Conservation (phyloP, 1,140 invertebrate species). For the Trachymyrmex cornetzi region DNA sequence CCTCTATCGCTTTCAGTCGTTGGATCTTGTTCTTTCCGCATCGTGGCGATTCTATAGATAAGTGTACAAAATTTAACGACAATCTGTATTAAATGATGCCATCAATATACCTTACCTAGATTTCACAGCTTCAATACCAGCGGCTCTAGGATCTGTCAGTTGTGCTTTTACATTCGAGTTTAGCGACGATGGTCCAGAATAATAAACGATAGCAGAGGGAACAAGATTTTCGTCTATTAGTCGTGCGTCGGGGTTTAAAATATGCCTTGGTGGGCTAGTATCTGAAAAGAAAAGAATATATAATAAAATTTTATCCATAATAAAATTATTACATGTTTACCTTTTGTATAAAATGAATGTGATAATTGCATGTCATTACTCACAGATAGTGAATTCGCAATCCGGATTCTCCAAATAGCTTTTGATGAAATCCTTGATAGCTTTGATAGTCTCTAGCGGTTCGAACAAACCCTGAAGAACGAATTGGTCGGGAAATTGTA, state of each 20-base stretch:
- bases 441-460: constrained; percentile 90
- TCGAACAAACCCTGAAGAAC: constrained; percentile 93
- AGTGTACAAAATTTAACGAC: not conserved
- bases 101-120: constrained; percentile 80
- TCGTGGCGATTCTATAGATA: constrained; percentile 48
- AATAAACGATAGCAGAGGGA: constrained; percentile 92
- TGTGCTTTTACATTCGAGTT: constrained; percentile 84
- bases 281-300: constrained; percentile 86
- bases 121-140: constrained; percentile 84
- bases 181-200: constrained; percentile 86
- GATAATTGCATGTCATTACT: constrained; percentile 43
- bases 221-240: constrained; percentile 91
- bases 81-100: constrained; percentile 2
- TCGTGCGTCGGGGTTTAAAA: constrained; percentile 87
- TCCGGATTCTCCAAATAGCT: constrained; percentile 88
- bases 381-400: constrained; percentile 91
- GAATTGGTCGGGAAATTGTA: constrained; percentile 93
- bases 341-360: constrained; percentile 17
- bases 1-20: constrained; percentile 10
- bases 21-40: constrained; percentile 37
- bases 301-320: constrained; percentile 29
- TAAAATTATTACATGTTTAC: constrained; percentile 14
- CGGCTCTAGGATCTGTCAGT: constrained; percentile 84
- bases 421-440: constrained; percentile 91
- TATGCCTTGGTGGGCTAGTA: constrained; percentile 91